Conservation (phyloP, 2,113 vertebrate species). For the Benitochromis conjunctus region DNA sequence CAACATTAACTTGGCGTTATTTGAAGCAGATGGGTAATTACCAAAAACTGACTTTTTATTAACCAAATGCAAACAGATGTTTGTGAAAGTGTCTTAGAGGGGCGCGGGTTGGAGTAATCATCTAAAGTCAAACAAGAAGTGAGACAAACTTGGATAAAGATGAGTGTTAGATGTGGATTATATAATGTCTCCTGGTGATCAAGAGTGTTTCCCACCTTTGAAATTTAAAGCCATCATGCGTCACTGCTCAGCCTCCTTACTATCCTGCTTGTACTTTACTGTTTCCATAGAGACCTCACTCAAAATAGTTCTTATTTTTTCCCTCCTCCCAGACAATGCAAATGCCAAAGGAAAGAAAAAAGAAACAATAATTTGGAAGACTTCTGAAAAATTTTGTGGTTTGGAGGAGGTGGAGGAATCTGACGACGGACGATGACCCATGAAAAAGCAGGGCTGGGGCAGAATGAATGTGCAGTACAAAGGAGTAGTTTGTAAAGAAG, state of each 20-base stretch:
- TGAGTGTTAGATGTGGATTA: not conserved
- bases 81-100: not conserved
- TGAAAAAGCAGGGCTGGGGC: not conserved
- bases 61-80: not conserved
- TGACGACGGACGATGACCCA: not conserved
- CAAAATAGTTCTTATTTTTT: slow-evolving; percentile 53
- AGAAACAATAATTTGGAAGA: slow-evolving; percentile 4
- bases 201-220: not conserved
- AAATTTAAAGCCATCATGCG: not conserved
- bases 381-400: not conserved
- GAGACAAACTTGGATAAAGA: not conserved
- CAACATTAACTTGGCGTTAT: not conserved
- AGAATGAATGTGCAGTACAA: not conserved
- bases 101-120: not conserved
- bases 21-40: not conserved
- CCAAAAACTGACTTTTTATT: not conserved
- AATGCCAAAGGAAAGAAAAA: slow-evolving; percentile 2
- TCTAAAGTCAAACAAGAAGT: not conserved
- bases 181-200: not conserved
- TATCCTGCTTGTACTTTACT: not conserved
- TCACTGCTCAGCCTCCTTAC: not conserved
- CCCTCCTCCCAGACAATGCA: slow-evolving; percentile 27
- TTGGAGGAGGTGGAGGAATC: not conserved
- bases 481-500: not conserved
- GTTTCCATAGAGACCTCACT: slow-evolving; percentile 69